Conservation (phyloP, 2,113 vertebrate genomes). For the Oreochromis spilurus region DNA sequence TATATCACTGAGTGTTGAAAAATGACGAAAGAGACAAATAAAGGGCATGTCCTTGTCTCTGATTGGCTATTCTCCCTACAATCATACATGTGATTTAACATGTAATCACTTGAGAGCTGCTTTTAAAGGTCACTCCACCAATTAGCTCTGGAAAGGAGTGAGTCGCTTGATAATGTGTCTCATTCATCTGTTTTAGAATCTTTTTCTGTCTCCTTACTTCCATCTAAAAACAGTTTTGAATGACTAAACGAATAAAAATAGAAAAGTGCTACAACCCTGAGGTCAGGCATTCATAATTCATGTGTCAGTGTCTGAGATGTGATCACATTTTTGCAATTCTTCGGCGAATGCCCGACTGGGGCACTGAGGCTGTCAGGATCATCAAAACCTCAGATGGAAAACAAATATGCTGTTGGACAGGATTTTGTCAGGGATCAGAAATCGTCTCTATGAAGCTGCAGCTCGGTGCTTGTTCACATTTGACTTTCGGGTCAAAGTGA, state of each 20-base stretch:
- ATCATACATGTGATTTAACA: not conserved
- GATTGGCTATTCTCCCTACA: not conserved
- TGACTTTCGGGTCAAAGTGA: not conserved
- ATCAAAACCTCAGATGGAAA: conserved; percentile 7
- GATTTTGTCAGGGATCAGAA: conserved; percentile 17
- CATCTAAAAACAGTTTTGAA: not conserved
- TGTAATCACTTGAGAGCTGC: not conserved
- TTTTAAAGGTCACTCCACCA: not conserved
- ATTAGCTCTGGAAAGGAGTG: not conserved
- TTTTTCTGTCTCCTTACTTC: not conserved
- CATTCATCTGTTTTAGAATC: not conserved
- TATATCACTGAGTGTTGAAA: not conserved
- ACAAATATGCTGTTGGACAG: conserved; percentile 3
- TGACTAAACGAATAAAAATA: not conserved
- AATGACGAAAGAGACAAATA: not conserved
- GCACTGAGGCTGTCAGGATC: not conserved
- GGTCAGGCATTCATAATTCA: conserved; percentile 18
- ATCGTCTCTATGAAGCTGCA: not conserved
- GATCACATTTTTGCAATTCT: not conserved
- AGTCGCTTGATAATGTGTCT: not conserved
- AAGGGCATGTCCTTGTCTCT: not conserved
- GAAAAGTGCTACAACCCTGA: not conserved
- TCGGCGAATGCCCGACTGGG: not conserved
- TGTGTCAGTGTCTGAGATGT: not conserved
- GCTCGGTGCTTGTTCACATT: not conserved